Evolutionary conservation across 1,140 invertebrate species (phyloP).

Genomic region (Bombus huntii): DNA sequence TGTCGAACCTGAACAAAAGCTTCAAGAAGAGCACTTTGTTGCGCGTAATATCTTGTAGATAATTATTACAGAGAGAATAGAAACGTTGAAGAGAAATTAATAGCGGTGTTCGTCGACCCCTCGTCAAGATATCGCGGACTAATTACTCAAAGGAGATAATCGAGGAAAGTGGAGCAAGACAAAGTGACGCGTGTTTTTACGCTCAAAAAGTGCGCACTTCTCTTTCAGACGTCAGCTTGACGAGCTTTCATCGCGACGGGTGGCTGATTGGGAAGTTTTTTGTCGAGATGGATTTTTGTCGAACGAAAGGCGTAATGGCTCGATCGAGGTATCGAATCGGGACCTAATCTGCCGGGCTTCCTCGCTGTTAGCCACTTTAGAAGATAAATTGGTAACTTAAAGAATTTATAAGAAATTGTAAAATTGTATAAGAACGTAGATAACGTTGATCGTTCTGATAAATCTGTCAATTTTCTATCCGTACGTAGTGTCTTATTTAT

Average conservation of each 20-base stretch:
- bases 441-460: too few relatives aligned
- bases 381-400: not conserved
- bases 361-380: not conserved
- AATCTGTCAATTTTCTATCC: too few relatives aligned
- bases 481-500: too few relatives aligned
- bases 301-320: not conserved
- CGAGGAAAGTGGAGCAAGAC: not conserved
- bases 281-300: slow-evolving; percentile 8
- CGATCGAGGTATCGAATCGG: not conserved
- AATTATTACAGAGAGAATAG: slow-evolving; percentile 28
- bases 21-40: slow-evolving; percentile 8
- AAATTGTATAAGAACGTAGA: not conserved
- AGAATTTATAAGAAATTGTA: not conserved
- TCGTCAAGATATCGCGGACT: slow-evolving; percentile 27
- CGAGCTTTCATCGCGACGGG: slow-evolving; percentile 12
- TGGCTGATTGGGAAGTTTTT: slow-evolving; percentile 8
- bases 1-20: not conserved
- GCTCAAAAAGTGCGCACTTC: not conserved
- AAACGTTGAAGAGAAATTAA: slow-evolving; percentile 44
- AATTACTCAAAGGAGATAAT: slow-evolving; percentile 53
- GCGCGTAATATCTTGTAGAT: slow-evolving; percentile 6
- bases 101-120: slow-evolving; percentile 34
- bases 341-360: not conserved
- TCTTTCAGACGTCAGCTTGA: not conserved
- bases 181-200: slow-evolving; percentile 1